These are phyloP conservation scores for Glossosoma conforme DNA, from an alignment of 1,140 invertebrate species.

Conservation along the genomic window DNA sequence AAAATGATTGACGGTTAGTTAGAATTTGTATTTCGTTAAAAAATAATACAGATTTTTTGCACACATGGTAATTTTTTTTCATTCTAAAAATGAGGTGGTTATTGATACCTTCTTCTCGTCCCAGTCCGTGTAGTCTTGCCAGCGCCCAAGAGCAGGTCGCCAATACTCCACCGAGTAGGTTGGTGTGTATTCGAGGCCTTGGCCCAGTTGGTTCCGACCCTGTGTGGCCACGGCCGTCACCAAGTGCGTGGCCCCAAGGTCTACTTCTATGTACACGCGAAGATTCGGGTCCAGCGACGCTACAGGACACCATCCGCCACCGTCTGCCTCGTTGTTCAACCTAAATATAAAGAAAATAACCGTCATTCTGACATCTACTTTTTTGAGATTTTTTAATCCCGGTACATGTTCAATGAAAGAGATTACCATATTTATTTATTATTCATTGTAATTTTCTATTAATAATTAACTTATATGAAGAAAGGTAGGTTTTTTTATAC, in stretches of 20 bases:
- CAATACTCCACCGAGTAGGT: conserved; percentile 72
- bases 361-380: no score
- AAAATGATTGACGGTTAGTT: no score
- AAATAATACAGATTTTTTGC: no score
- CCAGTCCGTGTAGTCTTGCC: conserved; percentile 61
- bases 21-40: no score
- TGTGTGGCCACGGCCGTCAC: conserved; percentile 73
- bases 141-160: conserved; percentile 56
- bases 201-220: conserved; percentile 72
- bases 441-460: no score
- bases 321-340: conserved; percentile 65
- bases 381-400: no score
- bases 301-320: conserved; percentile 81
- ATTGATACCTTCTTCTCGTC: conserved; percentile 61
- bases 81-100: no score
- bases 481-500: conserved; percentile 47
- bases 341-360: conserved; percentile 55
- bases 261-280: conserved; percentile 72
- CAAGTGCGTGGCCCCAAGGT: conserved; percentile 56
- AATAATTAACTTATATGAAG: no score
- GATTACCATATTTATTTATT: no score
- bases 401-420: no score
- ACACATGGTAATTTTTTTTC: no score
- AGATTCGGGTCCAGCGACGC: conserved; percentile 60
- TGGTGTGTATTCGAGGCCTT: conserved; percentile 72